Evolutionary conservation across 1,140 invertebrate species (phyloP), one percentile per base, ranked within the genome.

Genomic region (Hyles euphorbiae): DNA sequence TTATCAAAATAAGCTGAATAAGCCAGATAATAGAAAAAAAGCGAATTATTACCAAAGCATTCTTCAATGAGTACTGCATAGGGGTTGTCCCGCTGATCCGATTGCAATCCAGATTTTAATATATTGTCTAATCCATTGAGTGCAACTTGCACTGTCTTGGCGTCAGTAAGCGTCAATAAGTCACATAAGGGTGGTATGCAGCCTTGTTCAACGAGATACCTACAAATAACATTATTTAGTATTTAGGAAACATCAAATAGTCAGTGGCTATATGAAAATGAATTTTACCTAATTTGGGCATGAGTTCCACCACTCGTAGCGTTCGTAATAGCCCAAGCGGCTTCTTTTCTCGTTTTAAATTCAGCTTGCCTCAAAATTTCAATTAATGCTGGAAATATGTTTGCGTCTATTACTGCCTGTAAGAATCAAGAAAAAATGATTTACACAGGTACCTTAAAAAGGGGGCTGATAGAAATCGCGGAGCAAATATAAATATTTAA

Each of bases 271-370:
- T 57, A 51, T 5, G 12, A 51, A 9, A 51, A 51, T 10, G 22
- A 22, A 53, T 44, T 34, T 34, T 93, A 96, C 90, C 93, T 92
- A 71, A 99, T 98, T 91, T 99, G 98, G 72, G 97, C 96, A 1
- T 96, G 93, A 2, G 95, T 96, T 12, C 98, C 98, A 34, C 98
- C 98, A 60, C 96, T 98, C 1, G 98, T 98, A 0, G 98, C 97
- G 89, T 99, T 99, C 2, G 98, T 98, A 54, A 99, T 98, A 5
- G 98, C 97, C 98, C 98, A 99, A 0, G 97, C 97, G 1, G 97
- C 98, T 90, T 99, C 98, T 91, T 99, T 99, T 65, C 97, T 92
- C 8, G 97, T 99, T 90, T 99, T 99, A 77, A 98, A 99, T 70
- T 99, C 98, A 1, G 96, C 97, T 87, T 95, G 96, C 53, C 93